Percentiles rank a stretch among this genome's conserved stretches.
These are phyloP conservation scores for Eupeodes latifasciatus DNA, from an alignment of 2,888 invertebrate genomes.

Conservation along the genomic window DNA sequence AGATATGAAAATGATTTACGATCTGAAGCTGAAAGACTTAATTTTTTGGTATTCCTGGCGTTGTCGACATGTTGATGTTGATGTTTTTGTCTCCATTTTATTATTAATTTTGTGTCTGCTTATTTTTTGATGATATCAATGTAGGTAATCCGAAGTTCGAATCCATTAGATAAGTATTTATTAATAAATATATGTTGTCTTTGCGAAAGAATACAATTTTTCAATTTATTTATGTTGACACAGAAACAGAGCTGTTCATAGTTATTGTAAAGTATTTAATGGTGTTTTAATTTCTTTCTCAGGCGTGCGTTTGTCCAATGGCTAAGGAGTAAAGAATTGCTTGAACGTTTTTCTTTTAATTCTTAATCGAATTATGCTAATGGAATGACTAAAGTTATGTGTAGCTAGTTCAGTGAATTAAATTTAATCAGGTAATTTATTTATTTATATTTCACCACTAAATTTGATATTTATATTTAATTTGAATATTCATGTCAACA, in stretches of 20 bases:
- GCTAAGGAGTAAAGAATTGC: neutral
- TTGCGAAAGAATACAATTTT: constrained; percentile 44
- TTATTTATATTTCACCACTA: constrained; percentile 46
- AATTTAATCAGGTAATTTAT: constrained; percentile 59
- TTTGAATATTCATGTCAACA: constrained; percentile 40
- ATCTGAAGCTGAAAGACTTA: constrained; percentile 25
- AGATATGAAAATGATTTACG: constrained; percentile 73
- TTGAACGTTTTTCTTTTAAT: constrained; percentile 3
- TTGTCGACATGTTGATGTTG: neutral
- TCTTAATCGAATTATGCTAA: constrained; percentile 55
- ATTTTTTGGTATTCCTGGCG: constrained; percentile 10
- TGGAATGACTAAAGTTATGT: constrained; percentile 48
- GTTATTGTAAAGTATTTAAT: neutral
- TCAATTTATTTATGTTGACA: constrained; percentile 26
- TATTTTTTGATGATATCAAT: constrained; percentile 23
- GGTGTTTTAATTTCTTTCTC: neutral
- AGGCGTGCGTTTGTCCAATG: neutral
- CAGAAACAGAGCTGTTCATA: neutral
- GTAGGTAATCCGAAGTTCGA: constrained; percentile 36
- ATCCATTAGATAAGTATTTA: constrained; percentile 49
- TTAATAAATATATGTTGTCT: constrained; percentile 46
- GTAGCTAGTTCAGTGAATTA: constrained; percentile 30
- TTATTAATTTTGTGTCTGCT: constrained; percentile 18
- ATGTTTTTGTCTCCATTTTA: constrained; percentile 21
- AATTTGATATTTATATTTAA: constrained; percentile 26